Evolutionary conservation across 2,113 vertebrate genomes (phyloP), one percentile per base, ranked within the genome.

Genomic region (Pitta sordida): DNA sequence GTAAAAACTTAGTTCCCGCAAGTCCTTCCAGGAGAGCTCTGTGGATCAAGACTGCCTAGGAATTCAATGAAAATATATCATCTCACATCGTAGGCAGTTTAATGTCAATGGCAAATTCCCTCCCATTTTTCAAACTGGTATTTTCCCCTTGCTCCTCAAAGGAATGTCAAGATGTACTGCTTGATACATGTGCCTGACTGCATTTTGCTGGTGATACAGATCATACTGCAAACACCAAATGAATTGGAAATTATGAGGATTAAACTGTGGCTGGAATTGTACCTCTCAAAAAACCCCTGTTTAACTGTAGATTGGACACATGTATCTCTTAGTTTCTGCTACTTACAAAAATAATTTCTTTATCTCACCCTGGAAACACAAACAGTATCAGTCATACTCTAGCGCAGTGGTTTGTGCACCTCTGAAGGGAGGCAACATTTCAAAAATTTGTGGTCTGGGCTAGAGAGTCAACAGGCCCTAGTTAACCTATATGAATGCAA

Each of bases 41-140:
- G 20, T 36, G 48, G n/a, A 15, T 62, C 13, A 68, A 53, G 13
- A 44, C 43, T 75, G 23, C 18, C 9, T 39, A 55, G 39, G 30
- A 83, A 80, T 10, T 3, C 0, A 0, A 67, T 29, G 8, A 32
- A 77, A 69, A 71, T 7, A 30, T 5, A 8, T 44, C 15, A 62
- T 76, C 48, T 60, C 30, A 44, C 11, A 4, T 59, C 36, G 22
- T 32, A 81, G 64, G 22, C 21, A 51, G 16, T n/a, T 86, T 39
- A 49, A 11, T 22, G 24, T 58, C n/a, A 53, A 24, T 44, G 23
- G 16, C 53, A 91, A 29, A 15, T 30, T 85, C 15, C 10, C 4
- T 71, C 27, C 11, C 3, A 11, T 30, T 87, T 85, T 67, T 79
- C 44, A 82, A 37, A 71, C 8, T 27, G 7, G 13, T 63, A 9